A percentile compares a stretch with the other conserved stretches of the same genome.
Conservation (phyloP, 1,140 invertebrate genomes). For the Drosophila insularis region DNA sequence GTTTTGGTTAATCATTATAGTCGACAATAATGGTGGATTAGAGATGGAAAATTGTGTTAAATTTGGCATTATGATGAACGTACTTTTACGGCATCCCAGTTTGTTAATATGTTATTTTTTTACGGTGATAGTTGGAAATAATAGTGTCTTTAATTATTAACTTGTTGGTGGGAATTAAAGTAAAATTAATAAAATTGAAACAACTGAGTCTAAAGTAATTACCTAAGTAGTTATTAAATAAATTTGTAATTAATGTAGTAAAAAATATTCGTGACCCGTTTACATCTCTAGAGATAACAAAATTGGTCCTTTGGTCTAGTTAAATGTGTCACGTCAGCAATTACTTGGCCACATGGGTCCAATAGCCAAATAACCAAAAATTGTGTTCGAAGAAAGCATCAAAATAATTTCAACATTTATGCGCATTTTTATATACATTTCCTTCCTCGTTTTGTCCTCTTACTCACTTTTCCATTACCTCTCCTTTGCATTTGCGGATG, state of each 20-base stretch:
- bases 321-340: constrained; percentile 61
- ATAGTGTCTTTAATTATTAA: no score
- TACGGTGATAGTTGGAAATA: no score
- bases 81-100: no score
- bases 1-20: constrained; percentile 42
- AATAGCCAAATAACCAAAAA: constrained; percentile 12
- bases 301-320: constrained; percentile 44
- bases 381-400: constrained; percentile 37
- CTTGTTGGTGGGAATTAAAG: no score
- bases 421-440: constrained; percentile 47
- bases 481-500: constrained; percentile 55
- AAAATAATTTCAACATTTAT: constrained; percentile 63
- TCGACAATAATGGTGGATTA: constrained; percentile 4
- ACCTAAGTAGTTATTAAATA: neutral
- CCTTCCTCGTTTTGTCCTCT: neutral
- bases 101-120: no score
- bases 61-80: neutral
- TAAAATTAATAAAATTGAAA: no score
- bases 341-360: constrained; percentile 55
- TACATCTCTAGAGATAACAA: neutral
- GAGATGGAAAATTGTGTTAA: neutral
- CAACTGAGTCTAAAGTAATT: no score
- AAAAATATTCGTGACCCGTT: neutral
- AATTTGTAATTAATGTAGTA: neutral
- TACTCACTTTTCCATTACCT: constrained; percentile 4